These are phyloP conservation scores for Athrips mouffetella DNA, from an alignment of 2,888 invertebrate species.

Conservation along the genomic window DNA sequence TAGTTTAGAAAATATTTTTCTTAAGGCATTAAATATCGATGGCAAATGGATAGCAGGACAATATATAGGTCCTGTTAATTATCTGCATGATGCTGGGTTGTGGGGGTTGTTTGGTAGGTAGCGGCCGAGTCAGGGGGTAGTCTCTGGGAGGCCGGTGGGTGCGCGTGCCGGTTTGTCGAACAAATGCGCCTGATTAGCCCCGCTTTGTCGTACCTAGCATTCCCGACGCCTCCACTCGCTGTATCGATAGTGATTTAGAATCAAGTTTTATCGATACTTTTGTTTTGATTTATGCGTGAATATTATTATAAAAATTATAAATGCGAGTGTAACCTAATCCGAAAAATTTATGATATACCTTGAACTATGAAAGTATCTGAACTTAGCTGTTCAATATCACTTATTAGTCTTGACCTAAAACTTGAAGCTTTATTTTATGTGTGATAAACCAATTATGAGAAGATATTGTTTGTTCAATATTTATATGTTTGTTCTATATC, in stretches of 20 bases:
- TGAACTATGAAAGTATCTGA: too few species aligned
- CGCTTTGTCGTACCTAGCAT: conserved; percentile 56
- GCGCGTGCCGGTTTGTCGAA: conserved; percentile 54
- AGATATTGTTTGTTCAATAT: too few species aligned
- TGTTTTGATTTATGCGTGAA: neutral
- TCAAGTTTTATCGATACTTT: conserved; percentile 22
- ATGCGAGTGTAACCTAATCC: too few species aligned
- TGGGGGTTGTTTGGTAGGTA: conserved; percentile 23
- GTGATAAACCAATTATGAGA: too few species aligned
- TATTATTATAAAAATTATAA: neutral
- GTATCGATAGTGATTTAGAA: conserved; percentile 24
- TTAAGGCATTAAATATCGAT: conserved; percentile 18
- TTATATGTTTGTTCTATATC: too few species aligned
- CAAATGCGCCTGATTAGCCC: conserved; percentile 72
- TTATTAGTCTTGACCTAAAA: too few species aligned
- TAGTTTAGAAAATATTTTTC: neutral
- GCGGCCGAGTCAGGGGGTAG: conserved; percentile 14
- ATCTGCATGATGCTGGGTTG: conserved; percentile 48
- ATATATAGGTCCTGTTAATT: conserved; percentile 59
- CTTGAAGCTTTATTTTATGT: too few species aligned
- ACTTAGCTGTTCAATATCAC: too few species aligned
- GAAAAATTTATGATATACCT: too few species aligned
- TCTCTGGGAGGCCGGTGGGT: conserved; percentile 22
- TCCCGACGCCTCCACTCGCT: conserved; percentile 23
- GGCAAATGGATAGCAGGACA: conserved; percentile 33